Percentiles rank a stretch among this genome's conserved stretches.
Conservation (phyloP, 1,140 invertebrate genomes). For the Aplysia californica region DNA sequence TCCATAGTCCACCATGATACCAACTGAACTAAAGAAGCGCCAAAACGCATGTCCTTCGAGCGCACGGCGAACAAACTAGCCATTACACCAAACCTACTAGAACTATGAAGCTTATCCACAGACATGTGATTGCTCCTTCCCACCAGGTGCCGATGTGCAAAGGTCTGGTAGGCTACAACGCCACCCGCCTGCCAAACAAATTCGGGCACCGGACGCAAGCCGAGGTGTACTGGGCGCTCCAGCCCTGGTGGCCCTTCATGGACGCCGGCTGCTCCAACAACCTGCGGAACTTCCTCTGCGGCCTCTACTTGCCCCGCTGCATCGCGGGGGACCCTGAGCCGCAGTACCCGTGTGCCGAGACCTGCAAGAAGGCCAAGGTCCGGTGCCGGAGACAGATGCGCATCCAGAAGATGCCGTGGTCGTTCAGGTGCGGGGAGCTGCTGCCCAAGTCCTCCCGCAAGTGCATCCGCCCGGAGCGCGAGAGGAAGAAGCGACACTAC, state of each 20-base stretch:
- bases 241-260: slow-evolving; percentile 47
- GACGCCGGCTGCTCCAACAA: slow-evolving; percentile 42
- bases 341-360: slow-evolving; percentile 34
- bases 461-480: slow-evolving; percentile 27
- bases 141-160: slow-evolving; percentile 43
- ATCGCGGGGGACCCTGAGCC: neutral
- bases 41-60: no score
- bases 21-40: no score
- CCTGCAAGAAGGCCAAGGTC: slow-evolving; percentile 35
- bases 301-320: slow-evolving; percentile 33
- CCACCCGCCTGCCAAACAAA: slow-evolving; percentile 38
- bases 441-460: slow-evolving; percentile 24
- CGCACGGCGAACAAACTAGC: no score
- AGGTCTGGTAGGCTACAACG: slow-evolving; percentile 34
- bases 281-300: slow-evolving; percentile 37
- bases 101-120: no score
- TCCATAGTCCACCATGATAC: no score
- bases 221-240: slow-evolving; percentile 41
- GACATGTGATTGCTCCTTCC: no score
- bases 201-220: slow-evolving; percentile 32
- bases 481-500: slow-evolving; percentile 34
- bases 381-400: slow-evolving; percentile 27
- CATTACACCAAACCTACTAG: no score
- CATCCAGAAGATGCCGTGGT: slow-evolving; percentile 31
- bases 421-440: slow-evolving; percentile 25